Evolutionary conservation across 2,888 invertebrate species (phyloP).

Genomic region (Leuctra nigra): DNA sequence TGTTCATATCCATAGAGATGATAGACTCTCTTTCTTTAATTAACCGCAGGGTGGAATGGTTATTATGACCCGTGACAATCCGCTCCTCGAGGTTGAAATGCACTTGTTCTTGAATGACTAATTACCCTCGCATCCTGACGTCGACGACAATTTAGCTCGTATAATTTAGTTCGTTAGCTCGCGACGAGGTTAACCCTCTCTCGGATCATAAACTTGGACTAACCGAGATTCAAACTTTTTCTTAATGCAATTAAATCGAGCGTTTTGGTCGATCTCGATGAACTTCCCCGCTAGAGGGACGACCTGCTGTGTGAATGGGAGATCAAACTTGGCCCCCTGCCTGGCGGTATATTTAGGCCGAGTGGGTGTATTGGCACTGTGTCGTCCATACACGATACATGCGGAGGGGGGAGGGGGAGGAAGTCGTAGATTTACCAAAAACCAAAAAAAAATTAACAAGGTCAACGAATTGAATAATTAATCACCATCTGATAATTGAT

Average conservation of each 20-base stretch:
- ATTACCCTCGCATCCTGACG: too few species aligned
- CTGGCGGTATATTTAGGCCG: conserved; percentile 44
- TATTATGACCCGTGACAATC: too few species aligned
- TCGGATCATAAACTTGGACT: neutral
- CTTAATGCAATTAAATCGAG: conserved; percentile 6
- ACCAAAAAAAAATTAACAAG: conserved; percentile 11
- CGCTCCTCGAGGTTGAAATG: too few species aligned
- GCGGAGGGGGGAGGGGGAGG: conserved; percentile 3
- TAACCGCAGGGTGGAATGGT: too few species aligned
- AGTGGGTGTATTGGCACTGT: conserved; percentile 38
- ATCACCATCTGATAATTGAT: conserved; percentile 14
- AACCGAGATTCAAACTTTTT: neutral
- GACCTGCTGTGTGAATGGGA: conserved; percentile 40
- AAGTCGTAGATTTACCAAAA: conserved; percentile 10
- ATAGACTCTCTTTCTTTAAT: too few species aligned
- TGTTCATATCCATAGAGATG: too few species aligned
- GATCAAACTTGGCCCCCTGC: conserved; percentile 45
- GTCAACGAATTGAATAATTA: conserved; percentile 8
- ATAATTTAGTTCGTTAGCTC: too few species aligned
- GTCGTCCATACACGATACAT: neutral
- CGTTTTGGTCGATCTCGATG: neutral
- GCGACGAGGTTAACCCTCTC: neutral
- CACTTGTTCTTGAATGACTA: too few species aligned
- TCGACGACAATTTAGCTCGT: too few species aligned
- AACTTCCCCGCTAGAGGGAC: neutral